Conservation (phyloP, 2,888 invertebrate genomes). For the Lottia scabra region DNA sequence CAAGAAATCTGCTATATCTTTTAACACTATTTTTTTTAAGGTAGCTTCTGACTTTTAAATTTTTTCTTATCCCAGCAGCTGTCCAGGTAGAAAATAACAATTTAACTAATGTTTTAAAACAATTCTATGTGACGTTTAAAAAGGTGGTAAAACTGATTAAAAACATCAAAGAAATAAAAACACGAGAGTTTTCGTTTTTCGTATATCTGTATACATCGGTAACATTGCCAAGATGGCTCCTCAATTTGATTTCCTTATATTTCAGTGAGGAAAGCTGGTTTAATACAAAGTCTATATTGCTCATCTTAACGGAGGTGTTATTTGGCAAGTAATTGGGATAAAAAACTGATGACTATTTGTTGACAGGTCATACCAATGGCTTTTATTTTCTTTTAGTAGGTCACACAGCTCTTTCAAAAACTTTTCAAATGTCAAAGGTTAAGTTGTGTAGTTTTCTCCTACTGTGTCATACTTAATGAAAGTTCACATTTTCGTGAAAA, state of each 20-base stretch:
- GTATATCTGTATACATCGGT: no score
- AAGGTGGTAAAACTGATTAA: no score
- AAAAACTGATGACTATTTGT: not conserved
- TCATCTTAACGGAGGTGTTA: not conserved
- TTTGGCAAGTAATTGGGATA: not conserved
- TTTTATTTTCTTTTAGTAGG: not conserved
- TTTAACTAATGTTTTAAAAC: no score
- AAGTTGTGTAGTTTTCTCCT: not conserved
- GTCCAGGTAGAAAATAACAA: no score
- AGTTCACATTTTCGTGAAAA: not conserved
- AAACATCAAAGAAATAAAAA: no score
- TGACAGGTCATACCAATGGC: not conserved
- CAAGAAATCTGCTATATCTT: no score
- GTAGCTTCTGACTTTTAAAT: no score
- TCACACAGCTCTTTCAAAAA: not conserved
- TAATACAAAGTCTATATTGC: not conserved
- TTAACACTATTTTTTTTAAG: no score
- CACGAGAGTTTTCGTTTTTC: no score
- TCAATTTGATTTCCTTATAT: not conserved
- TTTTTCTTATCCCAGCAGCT: no score
- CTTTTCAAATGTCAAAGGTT: not conserved
- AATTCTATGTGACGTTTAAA: no score
- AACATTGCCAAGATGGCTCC: no score
- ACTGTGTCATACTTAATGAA: conserved; percentile 1
- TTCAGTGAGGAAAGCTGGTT: not conserved